Evolutionary conservation across 2,797 vertebrate species (phyloP).

Genomic region (Capromys pilorides): DNA sequence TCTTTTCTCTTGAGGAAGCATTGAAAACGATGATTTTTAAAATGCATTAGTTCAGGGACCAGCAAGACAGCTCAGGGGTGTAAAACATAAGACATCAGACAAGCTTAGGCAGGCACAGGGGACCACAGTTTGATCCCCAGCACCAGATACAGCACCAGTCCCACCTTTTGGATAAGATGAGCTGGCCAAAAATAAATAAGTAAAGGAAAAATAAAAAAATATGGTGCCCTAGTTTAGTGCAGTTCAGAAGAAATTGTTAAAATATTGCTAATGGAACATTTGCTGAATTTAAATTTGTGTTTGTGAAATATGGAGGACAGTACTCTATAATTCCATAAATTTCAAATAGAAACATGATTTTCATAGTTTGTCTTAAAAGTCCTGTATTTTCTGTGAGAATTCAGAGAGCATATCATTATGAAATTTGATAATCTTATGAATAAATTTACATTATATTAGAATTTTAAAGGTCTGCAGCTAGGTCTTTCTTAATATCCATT

Average conservation of each 20-base stretch:
- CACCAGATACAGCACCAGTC: too few species aligned
- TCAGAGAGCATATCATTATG: background rate
- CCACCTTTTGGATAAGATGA: too few species aligned
- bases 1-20: background rate
- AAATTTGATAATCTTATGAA: background rate
- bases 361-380: background rate
- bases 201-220: too few species aligned
- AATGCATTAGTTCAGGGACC: background rate
- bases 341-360: background rate
- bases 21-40: background rate
- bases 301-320: constrained; percentile 25
- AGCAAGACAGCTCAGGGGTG: too few species aligned
- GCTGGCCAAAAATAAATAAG: too few species aligned
- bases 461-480: background rate
- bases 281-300: constrained; percentile 23
- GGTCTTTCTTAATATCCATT: background rate
- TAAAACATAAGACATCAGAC: too few species aligned
- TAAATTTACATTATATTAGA: background rate
- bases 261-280: background rate
- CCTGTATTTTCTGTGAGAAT: background rate
- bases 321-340: background rate
- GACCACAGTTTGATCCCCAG: too few species aligned
- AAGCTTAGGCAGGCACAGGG: too few species aligned
- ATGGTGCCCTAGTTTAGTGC: background rate
- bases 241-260: constrained; percentile 2